Percentiles rank a stretch among this genome's conserved stretches.
These are phyloP conservation scores for Dolichoris vasculosae DNA, from an alignment of 1,140 invertebrate species.

Conservation along the genomic window DNA sequence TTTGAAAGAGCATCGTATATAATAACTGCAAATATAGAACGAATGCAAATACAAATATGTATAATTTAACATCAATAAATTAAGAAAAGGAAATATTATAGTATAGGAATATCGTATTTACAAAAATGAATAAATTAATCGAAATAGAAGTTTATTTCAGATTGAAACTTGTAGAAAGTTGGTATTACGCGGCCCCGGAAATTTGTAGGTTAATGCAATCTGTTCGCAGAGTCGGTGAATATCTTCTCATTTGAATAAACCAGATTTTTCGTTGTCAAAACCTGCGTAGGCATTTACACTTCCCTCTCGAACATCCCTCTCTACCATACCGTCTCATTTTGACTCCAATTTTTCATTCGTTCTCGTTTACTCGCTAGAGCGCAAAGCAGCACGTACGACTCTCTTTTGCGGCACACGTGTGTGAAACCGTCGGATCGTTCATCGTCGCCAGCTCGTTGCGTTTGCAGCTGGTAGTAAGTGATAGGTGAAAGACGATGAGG, in stretches of 20 bases:
- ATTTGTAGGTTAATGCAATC: too few relatives aligned
- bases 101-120: too few relatives aligned
- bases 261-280: not conserved
- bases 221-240: not conserved
- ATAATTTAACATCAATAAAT: too few relatives aligned
- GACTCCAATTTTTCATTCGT: not conserved
- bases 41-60: too few relatives aligned
- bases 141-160: too few relatives aligned
- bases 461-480: slow-evolving; percentile 12
- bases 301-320: not conserved
- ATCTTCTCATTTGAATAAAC: not conserved
- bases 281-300: not conserved
- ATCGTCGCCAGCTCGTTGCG: not conserved
- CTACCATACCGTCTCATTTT: not conserved
- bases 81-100: too few relatives aligned
- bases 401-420: slow-evolving; percentile 47
- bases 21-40: too few relatives aligned
- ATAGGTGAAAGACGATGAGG: not conserved
- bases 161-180: too few relatives aligned
- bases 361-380: not conserved
- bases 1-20: too few relatives aligned
- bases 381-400: slow-evolving; percentile 16
- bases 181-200: too few relatives aligned
- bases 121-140: too few relatives aligned
- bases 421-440: slow-evolving; percentile 16